Evolutionary conservation across 2,888 invertebrate genomes (phyloP).

Genomic region (Drosophila colorata): DNA sequence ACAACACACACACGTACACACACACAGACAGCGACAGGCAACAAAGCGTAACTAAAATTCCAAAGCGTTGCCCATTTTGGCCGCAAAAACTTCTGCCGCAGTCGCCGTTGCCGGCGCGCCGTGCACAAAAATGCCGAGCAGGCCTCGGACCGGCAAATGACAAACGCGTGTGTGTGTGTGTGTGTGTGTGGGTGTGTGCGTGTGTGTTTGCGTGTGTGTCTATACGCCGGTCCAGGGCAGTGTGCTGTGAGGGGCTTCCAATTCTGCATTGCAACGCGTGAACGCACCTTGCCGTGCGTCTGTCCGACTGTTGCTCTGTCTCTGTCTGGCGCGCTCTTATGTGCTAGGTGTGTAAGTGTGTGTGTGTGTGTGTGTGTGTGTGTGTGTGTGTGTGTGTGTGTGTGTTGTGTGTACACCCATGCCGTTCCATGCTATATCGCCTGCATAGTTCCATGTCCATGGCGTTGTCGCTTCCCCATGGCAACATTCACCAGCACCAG

Average conservation of each 20-base stretch:
- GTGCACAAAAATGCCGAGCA: constrained; percentile 74
- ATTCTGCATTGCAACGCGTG: constrained; percentile 77
- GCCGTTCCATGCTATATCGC: constrained; percentile 59
- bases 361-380: constrained; percentile 34
- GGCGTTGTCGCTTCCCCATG: constrained; percentile 57
- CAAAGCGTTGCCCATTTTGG: constrained; percentile 79
- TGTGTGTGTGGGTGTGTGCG: constrained; percentile 6
- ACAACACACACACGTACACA: constrained; percentile 32
- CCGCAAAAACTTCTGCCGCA: constrained; percentile 69
- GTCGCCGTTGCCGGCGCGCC: constrained; percentile 24
- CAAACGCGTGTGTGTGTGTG: constrained; percentile 23
- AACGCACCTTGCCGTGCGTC: constrained; percentile 71
- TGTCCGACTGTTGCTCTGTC: constrained; percentile 17
- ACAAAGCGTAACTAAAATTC: constrained; percentile 81
- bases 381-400: constrained; percentile 29
- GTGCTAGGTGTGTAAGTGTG: constrained; percentile 6
- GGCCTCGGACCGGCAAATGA: constrained; percentile 42
- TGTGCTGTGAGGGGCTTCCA: constrained; percentile 17
- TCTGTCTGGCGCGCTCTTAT: constrained; percentile 11
- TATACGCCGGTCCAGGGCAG: neutral
- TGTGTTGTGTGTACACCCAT: constrained; percentile 34
- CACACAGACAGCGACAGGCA: constrained; percentile 41
- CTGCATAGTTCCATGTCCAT: constrained; percentile 77
- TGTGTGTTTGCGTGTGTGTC: constrained; percentile 1
- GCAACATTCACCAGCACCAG: constrained; percentile 42